These are phyloP conservation scores for Hoplostethus mediterraneus DNA, from an alignment of 2,797 vertebrate species.

Conservation along the genomic window DNA sequence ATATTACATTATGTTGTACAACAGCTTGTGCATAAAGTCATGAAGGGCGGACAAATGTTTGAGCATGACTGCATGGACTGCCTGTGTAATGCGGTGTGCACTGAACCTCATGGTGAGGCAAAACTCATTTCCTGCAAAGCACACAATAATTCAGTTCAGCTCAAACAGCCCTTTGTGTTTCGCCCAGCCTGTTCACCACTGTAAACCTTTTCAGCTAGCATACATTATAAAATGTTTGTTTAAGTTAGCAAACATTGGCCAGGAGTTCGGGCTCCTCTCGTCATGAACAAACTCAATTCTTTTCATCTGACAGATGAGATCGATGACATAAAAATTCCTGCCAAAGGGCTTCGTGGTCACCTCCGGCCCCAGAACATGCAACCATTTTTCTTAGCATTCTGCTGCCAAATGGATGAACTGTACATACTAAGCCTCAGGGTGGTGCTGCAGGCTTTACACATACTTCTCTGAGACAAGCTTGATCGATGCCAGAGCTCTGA, in stretches of 20 bases:
- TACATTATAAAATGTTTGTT: conserved; percentile 14
- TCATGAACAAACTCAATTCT: not conserved
- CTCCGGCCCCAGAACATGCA: no score
- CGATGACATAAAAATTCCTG: not conserved
- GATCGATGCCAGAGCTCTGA: no score
- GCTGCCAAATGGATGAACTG: no score
- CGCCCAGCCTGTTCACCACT: conserved; percentile 1
- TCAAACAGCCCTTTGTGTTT: conserved; percentile 6
- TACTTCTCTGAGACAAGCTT: not conserved
- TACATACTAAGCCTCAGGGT: conserved; percentile 17
- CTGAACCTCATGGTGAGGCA: not conserved
- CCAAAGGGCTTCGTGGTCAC: no score
- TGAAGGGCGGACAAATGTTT: not conserved
- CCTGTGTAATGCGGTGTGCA: conserved; percentile 6
- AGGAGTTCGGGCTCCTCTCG: conserved; percentile 1
- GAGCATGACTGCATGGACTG: not conserved
- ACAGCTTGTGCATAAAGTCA: not conserved
- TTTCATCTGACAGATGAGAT: not conserved
- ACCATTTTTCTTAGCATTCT: no score
- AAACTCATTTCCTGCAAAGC: conserved; percentile 20
- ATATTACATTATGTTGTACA: not conserved
- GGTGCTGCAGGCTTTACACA: conserved; percentile 29
- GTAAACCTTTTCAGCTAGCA: conserved; percentile 4
- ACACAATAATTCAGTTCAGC: not conserved
- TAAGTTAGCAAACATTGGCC: not conserved